Base-by-base conservation (phyloP, 1,140 invertebrate species). In the Papilio xuthus region DNA sequence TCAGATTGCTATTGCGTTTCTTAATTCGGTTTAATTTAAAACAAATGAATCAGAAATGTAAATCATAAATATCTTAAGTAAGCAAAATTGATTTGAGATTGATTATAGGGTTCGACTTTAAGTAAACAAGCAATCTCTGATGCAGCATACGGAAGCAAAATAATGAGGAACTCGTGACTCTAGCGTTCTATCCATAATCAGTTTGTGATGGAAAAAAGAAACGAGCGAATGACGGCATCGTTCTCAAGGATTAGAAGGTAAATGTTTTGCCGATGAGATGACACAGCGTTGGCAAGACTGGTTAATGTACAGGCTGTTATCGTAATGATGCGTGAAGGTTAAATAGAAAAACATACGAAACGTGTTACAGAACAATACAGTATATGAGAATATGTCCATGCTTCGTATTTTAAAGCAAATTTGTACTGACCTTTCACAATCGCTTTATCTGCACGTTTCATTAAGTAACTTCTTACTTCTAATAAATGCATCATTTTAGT, bases 211-310 rank as follows among this genome's bases (percentile, higher is more conserved):
- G 42, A 75, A 75, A 75, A n/a, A n/a, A n/a, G n/a, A 75, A 75
- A 26, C n/a, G 32, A 53, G 50, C 47, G 10, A 47, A 56, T 75
- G 72, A 75, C 72, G 72, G 15, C 26, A 32, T 74, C 47, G 23
- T 56, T 28, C 32, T 75, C 72, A 75, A 75, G 72, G 72, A 75
- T 75, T 75, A 75, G 72, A 75, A 75, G 72, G 72, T 75, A 75
- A 75, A 75, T 56, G 44, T 75, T 75, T 75, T 20, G 26, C 20
- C 47, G 72, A 42, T 75, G 72, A 75, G 72, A 50, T 75, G 26
- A 28, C 56, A 26, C 37, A 9, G 37, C 42, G 71, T 26, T 42
- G 32, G 9, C 47, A 26, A 18, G 47, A 56, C 72, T 32, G 47
- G 72, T 56, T 75, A 75, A 56, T 56, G 72, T 42, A 73, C 6